Evolutionary conservation across 92 coral and sea anemone genomes (phyloP).

Genomic region (Epizoanthus scotinus): DNA sequence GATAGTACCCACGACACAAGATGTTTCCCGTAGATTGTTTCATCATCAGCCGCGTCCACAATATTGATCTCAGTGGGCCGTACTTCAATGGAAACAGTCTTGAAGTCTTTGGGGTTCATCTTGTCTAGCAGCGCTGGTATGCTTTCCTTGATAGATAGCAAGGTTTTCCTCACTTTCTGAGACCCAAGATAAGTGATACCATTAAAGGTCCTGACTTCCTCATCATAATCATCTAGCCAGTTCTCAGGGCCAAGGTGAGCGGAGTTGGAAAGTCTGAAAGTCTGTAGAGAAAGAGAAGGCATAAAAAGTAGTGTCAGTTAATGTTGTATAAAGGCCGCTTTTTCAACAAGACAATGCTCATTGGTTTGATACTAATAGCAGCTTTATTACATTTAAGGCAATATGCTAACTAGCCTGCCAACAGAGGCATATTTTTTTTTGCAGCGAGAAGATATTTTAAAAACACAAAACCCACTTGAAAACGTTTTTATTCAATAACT

Average conservation of each 20-base stretch:
- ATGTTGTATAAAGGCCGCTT: background rate
- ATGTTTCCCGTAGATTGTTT: slow-evolving; percentile 64
- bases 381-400: too few species aligned
- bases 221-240: slow-evolving; percentile 56
- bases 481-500: too few species aligned
- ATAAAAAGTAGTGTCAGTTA: background rate
- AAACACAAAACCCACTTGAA: too few species aligned
- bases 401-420: too few species aligned
- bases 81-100: slow-evolving; percentile 70
- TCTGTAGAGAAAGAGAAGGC: slow-evolving; percentile 17
- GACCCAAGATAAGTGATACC: slow-evolving; percentile 86
- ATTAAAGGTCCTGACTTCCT: slow-evolving; percentile 70
- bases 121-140: slow-evolving; percentile 73
- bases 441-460: too few species aligned
- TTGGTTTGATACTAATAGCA: too few species aligned
- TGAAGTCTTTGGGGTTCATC: slow-evolving; percentile 78
- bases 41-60: slow-evolving; percentile 60
- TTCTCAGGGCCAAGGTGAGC: slow-evolving; percentile 46
- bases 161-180: slow-evolving; percentile 78
- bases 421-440: too few species aligned
- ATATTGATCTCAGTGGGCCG: slow-evolving; percentile 73
- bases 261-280: slow-evolving; percentile 56
- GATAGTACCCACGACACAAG: slow-evolving; percentile 89
- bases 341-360: too few species aligned
- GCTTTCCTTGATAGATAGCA: slow-evolving; percentile 85